These are phyloP conservation scores for Dioctria linearis DNA, from an alignment of 2,888 invertebrate species.

Conservation along the genomic window DNA sequence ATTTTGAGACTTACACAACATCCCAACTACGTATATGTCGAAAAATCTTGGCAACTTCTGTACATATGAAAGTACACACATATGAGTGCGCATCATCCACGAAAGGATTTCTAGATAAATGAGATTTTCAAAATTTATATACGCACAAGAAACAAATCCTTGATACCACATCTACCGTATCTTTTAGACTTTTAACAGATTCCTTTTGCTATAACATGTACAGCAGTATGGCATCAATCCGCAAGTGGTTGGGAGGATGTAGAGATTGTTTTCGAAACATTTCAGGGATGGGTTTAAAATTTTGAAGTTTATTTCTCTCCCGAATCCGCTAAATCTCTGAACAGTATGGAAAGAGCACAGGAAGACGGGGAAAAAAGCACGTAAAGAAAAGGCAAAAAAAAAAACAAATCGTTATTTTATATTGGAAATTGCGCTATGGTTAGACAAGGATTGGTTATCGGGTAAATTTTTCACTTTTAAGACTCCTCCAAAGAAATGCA, in stretches of 20 bases:
- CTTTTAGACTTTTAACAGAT: slow-evolving; percentile 46
- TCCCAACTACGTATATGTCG: background rate
- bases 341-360: background rate
- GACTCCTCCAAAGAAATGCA: slow-evolving; percentile 35
- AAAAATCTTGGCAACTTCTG: background rate
- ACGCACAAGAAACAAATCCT: slow-evolving; percentile 40
- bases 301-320: background rate
- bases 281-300: slow-evolving; percentile 9
- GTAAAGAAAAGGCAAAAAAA: slow-evolving; percentile 42
- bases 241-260: slow-evolving; percentile 7
- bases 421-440: slow-evolving; percentile 44
- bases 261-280: background rate
- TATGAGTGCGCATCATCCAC: slow-evolving; percentile 39
- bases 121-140: slow-evolving; percentile 51
- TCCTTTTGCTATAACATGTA: slow-evolving; percentile 17
- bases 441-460: slow-evolving; percentile 42
- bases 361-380: background rate
- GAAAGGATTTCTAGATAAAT: slow-evolving; percentile 52
- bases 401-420: slow-evolving; percentile 50
- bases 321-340: background rate
- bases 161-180: slow-evolving; percentile 40
- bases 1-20: background rate
- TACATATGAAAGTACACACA: slow-evolving; percentile 13
- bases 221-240: slow-evolving; percentile 27
- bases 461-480: slow-evolving; percentile 51